A percentile compares a stretch with the other conserved stretches of the same genome.
Evolutionary conservation across 2,113 vertebrate genomes (phyloP).

Genomic region (Bubo blakistoni): DNA sequence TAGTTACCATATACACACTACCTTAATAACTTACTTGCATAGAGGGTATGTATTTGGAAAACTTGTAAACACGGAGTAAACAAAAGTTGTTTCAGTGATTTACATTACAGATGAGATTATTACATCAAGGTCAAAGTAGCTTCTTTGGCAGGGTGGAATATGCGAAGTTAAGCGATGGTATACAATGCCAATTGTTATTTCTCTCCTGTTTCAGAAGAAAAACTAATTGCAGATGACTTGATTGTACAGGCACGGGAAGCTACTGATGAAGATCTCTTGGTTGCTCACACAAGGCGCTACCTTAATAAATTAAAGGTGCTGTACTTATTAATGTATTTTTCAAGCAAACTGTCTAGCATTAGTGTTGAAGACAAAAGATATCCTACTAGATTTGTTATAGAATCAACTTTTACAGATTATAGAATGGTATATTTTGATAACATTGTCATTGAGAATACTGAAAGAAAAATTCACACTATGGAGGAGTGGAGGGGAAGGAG

Average conservation of each 20-base stretch:
- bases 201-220: slow-evolving; percentile 83
- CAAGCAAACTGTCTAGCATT: not conserved
- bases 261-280: slow-evolving; percentile 90
- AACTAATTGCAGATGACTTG: slow-evolving; percentile 83
- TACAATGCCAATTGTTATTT: slow-evolving; percentile 21
- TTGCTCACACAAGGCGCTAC: slow-evolving; percentile 89
- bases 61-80: not conserved
- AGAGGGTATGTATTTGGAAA: not conserved
- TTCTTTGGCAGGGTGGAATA: not conserved
- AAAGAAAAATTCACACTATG: not conserved
- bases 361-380: not conserved
- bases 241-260: slow-evolving; percentile 89
- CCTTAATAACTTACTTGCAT: not conserved
- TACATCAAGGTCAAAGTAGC: not conserved
- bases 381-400: not conserved
- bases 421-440: not conserved
- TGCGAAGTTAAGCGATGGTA: not conserved
- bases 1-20: not conserved
- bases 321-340: not conserved
- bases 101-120: not conserved
- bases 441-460: not conserved
- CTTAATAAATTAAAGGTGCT: slow-evolving; percentile 91
- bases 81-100: not conserved
- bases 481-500: not conserved
- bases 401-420: not conserved